Evolutionary conservation across 2,888 invertebrate genomes (phyloP).

Genomic region (Xylota sylvarum): DNA sequence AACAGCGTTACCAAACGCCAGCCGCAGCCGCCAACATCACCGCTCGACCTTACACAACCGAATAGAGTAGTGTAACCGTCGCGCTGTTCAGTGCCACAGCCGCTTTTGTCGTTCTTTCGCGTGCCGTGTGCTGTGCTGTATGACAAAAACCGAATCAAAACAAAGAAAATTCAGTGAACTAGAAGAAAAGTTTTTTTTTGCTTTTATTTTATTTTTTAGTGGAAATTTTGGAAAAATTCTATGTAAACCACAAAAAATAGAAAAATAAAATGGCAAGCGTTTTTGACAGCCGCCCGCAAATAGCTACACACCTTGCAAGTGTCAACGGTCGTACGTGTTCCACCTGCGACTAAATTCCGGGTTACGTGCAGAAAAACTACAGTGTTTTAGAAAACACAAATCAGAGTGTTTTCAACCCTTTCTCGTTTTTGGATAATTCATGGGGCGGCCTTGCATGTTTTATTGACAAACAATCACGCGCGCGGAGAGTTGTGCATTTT

Average conservation of each 20-base stretch:
- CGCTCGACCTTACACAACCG: conserved; percentile 29
- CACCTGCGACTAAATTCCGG: conserved; percentile 39
- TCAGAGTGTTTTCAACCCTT: conserved; percentile 26
- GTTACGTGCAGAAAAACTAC: conserved; percentile 18
- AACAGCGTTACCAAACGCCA: conserved; percentile 8
- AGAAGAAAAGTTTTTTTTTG: not conserved
- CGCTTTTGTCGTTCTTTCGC: not conserved
- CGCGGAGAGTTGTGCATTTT: conserved; percentile 34
- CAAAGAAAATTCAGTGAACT: conserved; percentile 36
- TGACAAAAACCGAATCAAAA: conserved; percentile 55
- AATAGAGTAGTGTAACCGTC: conserved; percentile 7
- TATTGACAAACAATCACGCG: conserved; percentile 61
- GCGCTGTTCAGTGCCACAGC: not conserved
- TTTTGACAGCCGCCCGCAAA: conserved; percentile 49
- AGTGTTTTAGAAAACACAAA: conserved; percentile 44
- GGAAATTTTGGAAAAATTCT: conserved; percentile 10
- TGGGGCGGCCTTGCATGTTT: conserved; percentile 40
- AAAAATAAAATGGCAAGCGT: conserved; percentile 34
- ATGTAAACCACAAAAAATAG: conserved; percentile 4
- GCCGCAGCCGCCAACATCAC: conserved; percentile 9
- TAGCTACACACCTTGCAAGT: conserved; percentile 49
- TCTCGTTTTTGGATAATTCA: conserved; percentile 23
- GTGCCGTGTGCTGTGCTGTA: not conserved
- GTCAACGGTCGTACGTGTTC: conserved; percentile 61
- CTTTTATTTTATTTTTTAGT: not conserved